Evolutionary conservation across 23 tunicate genomes (phyloP), one percentile per base, ranked within the genome.

Genomic region (Ascidia mentula): DNA sequence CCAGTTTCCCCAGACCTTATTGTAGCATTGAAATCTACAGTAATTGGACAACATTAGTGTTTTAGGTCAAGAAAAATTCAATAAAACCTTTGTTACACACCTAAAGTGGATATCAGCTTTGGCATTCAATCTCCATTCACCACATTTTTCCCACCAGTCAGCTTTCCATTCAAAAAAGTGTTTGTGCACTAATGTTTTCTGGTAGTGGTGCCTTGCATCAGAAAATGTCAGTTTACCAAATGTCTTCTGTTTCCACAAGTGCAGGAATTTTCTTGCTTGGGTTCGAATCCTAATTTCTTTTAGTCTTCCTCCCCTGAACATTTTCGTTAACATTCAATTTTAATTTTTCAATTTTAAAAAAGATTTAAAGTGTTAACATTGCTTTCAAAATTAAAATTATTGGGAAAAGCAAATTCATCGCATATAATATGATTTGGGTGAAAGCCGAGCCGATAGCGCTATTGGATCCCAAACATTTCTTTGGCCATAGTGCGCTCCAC

Each of bases 261-360:
- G 75, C 37, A 92, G 79, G 69, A 87, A 92, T 65, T 92, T 92
- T 79, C 97, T 60, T 37, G 97, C 97, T 78, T 79, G 88, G 32
- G 91, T 87, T 69, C 97, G 85, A 76, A 92, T 92, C 6, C 97
- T 85, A 40, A 92, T 92, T 74, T 92, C 97, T 74, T 92, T 92
- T 37, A 92, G 79, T 9, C 97, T 59, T 37, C 97, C 97, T 37
- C 97, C 97, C 74, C 93, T 88, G 45, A 3, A 76, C 69, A 34
- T 0, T 6, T 33, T 0, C 20, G 18, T 46, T 31, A 42, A 42
- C 53, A 42, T 42, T 42, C n/a, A n/a, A n/a, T n/a, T n/a, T n/a
- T n/a, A n/a, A n/a, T n/a, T n/a, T n/a, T n/a, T n/a, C n/a, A n/a
- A n/a, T n/a, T n/a, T n/a, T n/a, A n/a, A n/a, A n/a, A n/a, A n/a